Evolutionary conservation across 2,888 invertebrate genomes (phyloP).

Genomic region (Ommatoiulus sabulosus): DNA sequence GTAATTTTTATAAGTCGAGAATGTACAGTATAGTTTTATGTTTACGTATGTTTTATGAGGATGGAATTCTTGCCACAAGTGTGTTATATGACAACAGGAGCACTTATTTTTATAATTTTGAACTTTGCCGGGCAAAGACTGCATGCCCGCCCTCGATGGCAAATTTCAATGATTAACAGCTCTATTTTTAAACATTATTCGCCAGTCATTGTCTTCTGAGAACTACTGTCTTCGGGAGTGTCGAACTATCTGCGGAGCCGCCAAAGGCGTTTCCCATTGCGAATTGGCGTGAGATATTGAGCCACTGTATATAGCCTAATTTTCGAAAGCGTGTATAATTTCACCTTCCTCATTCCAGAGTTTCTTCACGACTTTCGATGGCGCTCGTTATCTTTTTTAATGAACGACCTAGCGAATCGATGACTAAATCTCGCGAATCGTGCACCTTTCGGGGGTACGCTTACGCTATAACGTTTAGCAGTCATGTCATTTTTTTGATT

Average conservation of each 20-base stretch:
- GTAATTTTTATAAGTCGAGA: too few relatives aligned
- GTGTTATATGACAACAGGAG: too few relatives aligned
- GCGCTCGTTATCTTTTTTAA: background rate
- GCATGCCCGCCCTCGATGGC: too few relatives aligned
- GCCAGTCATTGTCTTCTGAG: too few relatives aligned
- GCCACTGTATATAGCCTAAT: background rate
- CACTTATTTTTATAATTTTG: too few relatives aligned
- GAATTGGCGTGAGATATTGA: background rate
- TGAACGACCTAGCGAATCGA: background rate
- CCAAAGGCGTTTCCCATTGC: background rate
- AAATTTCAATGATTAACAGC: too few relatives aligned
- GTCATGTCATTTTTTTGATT: background rate
- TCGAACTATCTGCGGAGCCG: background rate
- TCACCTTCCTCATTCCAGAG: slow-evolving; percentile 7
- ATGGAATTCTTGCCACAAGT: too few relatives aligned
- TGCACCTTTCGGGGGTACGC: slow-evolving; percentile 8
- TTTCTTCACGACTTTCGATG: slow-evolving; percentile 2
- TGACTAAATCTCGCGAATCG: background rate
- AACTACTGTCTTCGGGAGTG: background rate
- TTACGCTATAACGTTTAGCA: background rate
- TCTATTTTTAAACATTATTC: too few relatives aligned
- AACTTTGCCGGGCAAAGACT: too few relatives aligned
- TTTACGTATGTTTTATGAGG: too few relatives aligned
- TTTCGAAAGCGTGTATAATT: slow-evolving; percentile 9
- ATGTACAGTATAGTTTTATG: too few relatives aligned